phyloP scores from a whole-genome alignment of 2,113 vertebrate genomes.

The Caracal caracal region DNA sequence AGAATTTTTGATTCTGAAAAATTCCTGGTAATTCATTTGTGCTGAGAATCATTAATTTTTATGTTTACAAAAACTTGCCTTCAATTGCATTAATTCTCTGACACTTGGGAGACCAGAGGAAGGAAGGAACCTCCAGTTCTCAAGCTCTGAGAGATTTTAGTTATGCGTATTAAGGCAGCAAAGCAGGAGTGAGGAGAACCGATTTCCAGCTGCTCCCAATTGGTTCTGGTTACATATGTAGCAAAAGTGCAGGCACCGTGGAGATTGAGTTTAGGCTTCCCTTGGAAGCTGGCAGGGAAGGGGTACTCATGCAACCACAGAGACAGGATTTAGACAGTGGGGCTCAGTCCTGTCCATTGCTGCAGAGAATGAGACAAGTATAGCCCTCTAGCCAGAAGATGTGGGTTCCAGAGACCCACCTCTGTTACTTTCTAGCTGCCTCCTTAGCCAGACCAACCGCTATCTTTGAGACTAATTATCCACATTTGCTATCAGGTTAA shows the following conservation, averaged over 20 bases:
- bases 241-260: neutral
- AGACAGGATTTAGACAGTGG: neutral
- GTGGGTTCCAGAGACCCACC: neutral
- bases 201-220: neutral
- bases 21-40: neutral
- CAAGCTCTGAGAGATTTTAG: neutral
- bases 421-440: neutral
- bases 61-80: neutral
- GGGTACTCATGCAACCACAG: rapidly evolving
- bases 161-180: neutral
- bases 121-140: neutral
- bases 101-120: neutral
- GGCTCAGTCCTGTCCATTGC: neutral
- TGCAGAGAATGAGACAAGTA: neutral
- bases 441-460: neutral
- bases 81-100: neutral
- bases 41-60: neutral
- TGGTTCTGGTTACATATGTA: neutral
- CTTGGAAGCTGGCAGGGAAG: neutral
- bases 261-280: neutral
- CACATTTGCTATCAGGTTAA: neutral
- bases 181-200: neutral
- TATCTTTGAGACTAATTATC: neutral
- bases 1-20: conserved; percentile 41
- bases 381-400: neutral